A percentile compares a stretch with the other conserved stretches of the same genome.
Evolutionary conservation across 2,797 vertebrate species (phyloP).

Genomic region (Chelon auratus): DNA sequence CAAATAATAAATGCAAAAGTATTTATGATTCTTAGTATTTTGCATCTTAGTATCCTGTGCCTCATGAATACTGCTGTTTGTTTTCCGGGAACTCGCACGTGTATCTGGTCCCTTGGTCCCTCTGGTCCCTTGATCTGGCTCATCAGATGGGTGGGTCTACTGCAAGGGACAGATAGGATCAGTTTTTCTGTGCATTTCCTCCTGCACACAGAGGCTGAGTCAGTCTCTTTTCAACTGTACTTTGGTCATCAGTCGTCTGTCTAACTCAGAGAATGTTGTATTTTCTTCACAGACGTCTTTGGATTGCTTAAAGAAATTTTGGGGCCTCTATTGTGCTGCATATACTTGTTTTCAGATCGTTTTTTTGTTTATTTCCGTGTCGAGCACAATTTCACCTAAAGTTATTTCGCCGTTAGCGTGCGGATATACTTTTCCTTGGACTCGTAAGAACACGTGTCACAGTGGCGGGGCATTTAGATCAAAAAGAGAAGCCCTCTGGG

Average conservation of each 20-base stretch:
- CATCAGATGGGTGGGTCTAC: slow-evolving; percentile 83
- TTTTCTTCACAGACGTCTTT: slow-evolving; percentile 20
- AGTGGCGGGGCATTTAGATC: slow-evolving; percentile 77
- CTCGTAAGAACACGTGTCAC: slow-evolving; percentile 41
- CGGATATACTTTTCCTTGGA: slow-evolving; percentile 6
- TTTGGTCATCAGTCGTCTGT: slow-evolving; percentile 25
- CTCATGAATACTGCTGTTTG: background rate
- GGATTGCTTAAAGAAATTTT: background rate
- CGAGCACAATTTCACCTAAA: background rate
- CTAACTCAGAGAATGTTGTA: slow-evolving; percentile 21
- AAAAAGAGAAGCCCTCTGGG: slow-evolving; percentile 53
- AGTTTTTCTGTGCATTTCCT: slow-evolving; percentile 56
- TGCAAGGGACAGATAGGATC: slow-evolving; percentile 78
- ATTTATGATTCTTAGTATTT: background rate
- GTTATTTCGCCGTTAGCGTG: background rate
- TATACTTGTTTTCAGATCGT: background rate
- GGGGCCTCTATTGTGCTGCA: background rate
- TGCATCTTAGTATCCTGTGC: background rate
- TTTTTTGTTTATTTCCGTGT: background rate
- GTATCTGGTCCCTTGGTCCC: slow-evolving; percentile 54
- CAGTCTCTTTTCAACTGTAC: slow-evolving; percentile 23
- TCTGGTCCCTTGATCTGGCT: slow-evolving; percentile 71
- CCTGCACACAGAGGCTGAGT: slow-evolving; percentile 62
- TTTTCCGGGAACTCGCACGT: background rate
- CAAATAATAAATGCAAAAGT: background rate